A percentile compares a stretch with the other conserved stretches of the same genome.
Evolutionary conservation across 2,113 vertebrate genomes (phyloP).

Genomic region (Larimichthys polyactis): DNA sequence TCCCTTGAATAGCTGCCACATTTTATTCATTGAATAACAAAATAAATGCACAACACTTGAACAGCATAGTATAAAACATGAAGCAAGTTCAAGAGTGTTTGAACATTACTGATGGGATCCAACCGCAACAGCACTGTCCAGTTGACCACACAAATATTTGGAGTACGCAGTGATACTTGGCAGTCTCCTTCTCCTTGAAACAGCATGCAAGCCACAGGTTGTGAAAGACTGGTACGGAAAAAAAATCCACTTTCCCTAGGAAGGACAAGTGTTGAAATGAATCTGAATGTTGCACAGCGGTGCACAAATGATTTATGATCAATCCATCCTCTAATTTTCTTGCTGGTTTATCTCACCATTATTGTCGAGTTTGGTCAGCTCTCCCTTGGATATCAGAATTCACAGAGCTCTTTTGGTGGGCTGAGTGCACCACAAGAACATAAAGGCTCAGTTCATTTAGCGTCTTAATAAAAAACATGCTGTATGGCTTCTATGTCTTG

Average conservation of each 20-base stretch:
- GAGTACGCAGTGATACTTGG: constrained; percentile 79
- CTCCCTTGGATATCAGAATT: constrained; percentile 60
- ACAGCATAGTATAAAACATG: constrained; percentile 61
- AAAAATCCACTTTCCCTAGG: constrained; percentile 66
- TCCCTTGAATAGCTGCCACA: constrained; percentile 6
- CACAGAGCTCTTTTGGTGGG: constrained; percentile 72
- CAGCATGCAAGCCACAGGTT: constrained; percentile 76
- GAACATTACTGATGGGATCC: constrained; percentile 73
- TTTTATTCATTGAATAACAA: constrained; percentile 25
- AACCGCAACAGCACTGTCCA: constrained; percentile 76
- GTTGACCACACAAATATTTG: constrained; percentile 83
- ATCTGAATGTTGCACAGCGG: constrained; percentile 55
- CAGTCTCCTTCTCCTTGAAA: constrained; percentile 72
- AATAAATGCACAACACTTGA: constrained; percentile 46
- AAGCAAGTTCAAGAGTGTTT: constrained; percentile 69
- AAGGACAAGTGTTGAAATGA: constrained; percentile 79
- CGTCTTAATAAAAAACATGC: constrained; percentile 78
- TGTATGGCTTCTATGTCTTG: constrained; percentile 66
- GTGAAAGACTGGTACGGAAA: constrained; percentile 64
- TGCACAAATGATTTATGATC: constrained; percentile 73
- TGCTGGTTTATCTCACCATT: constrained; percentile 56
- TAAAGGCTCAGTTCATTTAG: constrained; percentile 77
- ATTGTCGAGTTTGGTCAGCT: constrained; percentile 2
- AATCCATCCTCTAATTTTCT: constrained; percentile 53
- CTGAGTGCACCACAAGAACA: constrained; percentile 62